These are phyloP conservation scores for Conus canariensis DNA, from an alignment of 2,888 invertebrate species.

Conservation along the genomic window DNA sequence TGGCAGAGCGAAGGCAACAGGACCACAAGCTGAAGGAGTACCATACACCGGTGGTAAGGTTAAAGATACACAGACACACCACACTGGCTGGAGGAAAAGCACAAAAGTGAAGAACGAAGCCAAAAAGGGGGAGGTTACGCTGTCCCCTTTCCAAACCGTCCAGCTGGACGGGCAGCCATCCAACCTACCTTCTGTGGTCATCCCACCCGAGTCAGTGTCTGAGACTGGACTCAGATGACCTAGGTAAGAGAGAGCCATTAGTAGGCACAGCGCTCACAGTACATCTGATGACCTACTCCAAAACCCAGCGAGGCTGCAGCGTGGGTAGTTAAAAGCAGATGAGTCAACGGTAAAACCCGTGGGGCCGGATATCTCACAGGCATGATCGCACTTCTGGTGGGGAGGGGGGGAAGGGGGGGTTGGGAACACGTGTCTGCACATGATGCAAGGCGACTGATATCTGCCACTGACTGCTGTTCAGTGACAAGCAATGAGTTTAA, in stretches of 20 bases:
- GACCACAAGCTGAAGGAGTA: too few relatives aligned
- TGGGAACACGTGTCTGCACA: too few relatives aligned
- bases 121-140: not conserved
- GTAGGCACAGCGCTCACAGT: not conserved
- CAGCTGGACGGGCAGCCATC: not conserved
- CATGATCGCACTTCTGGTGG: too few relatives aligned
- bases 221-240: conserved; percentile 46
- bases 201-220: conserved; percentile 45
- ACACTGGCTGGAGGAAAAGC: not conserved
- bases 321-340: too few relatives aligned
- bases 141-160: not conserved
- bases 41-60: not conserved
- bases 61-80: not conserved
- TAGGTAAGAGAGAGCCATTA: conserved; percentile 37
- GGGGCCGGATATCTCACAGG: too few relatives aligned
- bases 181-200: conserved; percentile 40
- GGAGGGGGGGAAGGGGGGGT: too few relatives aligned
- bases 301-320: too few relatives aligned
- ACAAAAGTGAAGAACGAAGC: not conserved
- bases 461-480: too few relatives aligned
- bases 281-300: not conserved
- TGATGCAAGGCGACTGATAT: too few relatives aligned
- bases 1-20: too few relatives aligned
- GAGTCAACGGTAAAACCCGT: too few relatives aligned
- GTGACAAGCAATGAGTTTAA: too few relatives aligned